Percentiles rank a stretch among this genome's conserved stretches.
Evolutionary conservation across 2,888 invertebrate genomes (phyloP).

Genomic region (Aphidoletes aphidimyza): DNA sequence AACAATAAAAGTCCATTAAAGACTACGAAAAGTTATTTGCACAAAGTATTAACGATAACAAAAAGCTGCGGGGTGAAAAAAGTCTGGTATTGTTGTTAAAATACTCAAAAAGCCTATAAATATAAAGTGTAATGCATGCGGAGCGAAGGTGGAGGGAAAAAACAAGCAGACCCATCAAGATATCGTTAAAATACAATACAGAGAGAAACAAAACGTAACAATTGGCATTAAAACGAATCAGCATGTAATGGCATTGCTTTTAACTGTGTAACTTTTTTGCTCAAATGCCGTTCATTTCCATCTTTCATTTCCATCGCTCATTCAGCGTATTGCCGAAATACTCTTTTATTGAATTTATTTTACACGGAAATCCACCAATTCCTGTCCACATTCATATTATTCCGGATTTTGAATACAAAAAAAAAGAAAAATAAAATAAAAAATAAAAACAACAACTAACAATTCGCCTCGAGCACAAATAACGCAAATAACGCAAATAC

Average conservation of each 20-base stretch:
- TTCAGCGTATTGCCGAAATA: neutral
- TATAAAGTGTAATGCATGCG: neutral
- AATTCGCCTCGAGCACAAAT: too few species aligned
- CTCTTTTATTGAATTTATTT: slow-evolving; percentile 3
- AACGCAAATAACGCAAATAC: too few species aligned
- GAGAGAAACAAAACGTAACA: neutral
- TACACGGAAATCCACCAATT: neutral
- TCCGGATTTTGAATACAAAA: too few species aligned
- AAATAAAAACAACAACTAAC: too few species aligned
- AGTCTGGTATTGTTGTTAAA: too few species aligned
- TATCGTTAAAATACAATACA: neutral
- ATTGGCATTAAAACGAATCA: neutral
- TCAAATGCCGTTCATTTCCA: neutral
- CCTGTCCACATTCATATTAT: too few species aligned
- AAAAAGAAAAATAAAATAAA: too few species aligned
- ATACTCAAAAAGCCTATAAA: too few species aligned
- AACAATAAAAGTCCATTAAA: slow-evolving; percentile 8
- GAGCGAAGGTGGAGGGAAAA: too few species aligned
- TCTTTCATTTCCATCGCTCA: too few species aligned
- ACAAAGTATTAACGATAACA: neutral
- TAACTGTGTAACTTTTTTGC: too few species aligned
- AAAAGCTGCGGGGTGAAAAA: too few species aligned
- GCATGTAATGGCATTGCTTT: neutral
- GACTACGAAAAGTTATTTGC: slow-evolving; percentile 28
- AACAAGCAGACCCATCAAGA: neutral